Base-by-base conservation (phyloP, 2,888 invertebrate species). In the Melipona beecheii region DNA sequence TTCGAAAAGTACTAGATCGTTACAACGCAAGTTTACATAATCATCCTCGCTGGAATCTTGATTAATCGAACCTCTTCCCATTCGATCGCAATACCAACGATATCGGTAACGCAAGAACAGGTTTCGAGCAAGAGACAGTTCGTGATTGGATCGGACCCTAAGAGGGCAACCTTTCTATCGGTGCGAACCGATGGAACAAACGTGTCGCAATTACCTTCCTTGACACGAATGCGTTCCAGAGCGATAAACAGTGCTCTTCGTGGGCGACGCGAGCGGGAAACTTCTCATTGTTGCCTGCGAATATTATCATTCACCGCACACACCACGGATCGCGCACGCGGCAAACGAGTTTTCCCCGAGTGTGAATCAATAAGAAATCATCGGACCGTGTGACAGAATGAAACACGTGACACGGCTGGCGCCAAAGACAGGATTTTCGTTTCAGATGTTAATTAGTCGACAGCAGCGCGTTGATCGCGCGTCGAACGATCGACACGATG, bases 301-400 rank as follows among this genome's bases (percentile, higher is more conserved):
- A 43, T 62, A 66, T 81, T 82, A 83, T 75, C 83, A 84, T 83
- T 84, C 85, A 69, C 56, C 56, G 77, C 71, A 62, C 77, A 84
- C 71, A 62, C 60, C 54, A 79, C 70, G 54, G 76, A 84, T 79
- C 79, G 76, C 76, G 79, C 68, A 80, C 52, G 54, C 71, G 54
- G 24, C 75, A 79, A 85, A 85, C 80, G 84, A 84, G 84, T 84
- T 84, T 74, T 72, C 74, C 36, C 69, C 71, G 75, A 58, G 74
- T 76, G 77, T 75, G 80, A 79, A 85, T 84, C 84, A 74, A 80
- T 85, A 76, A 84, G 80, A 75, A 84, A 80, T 84, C 80, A 85
- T 85, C 77, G 85, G 62, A 84, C 73, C 85, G 80, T 80, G 84
- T 75, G 66, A 83, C 75, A 75, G 62, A 58, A 75, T 58, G 58